Percentiles rank a stretch among this genome's conserved stretches.
Evolutionary conservation across 1,140 invertebrate genomes (phyloP).

Genomic region (Tetragonula clypearis): DNA sequence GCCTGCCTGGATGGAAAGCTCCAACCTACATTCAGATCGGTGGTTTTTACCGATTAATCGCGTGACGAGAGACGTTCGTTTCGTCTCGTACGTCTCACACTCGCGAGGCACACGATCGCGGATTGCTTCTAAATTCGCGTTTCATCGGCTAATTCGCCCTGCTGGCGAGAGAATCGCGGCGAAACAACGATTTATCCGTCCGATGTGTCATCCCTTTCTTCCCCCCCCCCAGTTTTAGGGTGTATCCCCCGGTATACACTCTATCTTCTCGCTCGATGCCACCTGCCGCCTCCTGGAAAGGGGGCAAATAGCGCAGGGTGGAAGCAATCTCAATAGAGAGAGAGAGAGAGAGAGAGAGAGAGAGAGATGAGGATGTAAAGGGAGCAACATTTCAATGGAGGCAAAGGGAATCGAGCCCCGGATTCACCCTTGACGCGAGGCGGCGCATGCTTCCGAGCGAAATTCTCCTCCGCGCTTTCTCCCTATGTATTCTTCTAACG

Average conservation of each 20-base stretch:
- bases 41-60: too few species aligned
- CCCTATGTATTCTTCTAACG: background rate
- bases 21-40: too few species aligned
- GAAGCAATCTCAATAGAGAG: slow-evolving; percentile 16
- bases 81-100: too few species aligned
- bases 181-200: slow-evolving; percentile 31
- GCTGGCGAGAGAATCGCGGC: too few species aligned
- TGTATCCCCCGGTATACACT: background rate
- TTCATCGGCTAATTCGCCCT: too few species aligned
- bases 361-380: slow-evolving; percentile 30
- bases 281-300: slow-evolving; percentile 37
- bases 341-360: too few species aligned
- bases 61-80: too few species aligned
- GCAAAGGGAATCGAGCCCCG: slow-evolving; percentile 45
- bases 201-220: background rate
- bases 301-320: slow-evolving; percentile 38
- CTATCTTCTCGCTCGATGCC: slow-evolving; percentile 12
- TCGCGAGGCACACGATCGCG: too few species aligned
- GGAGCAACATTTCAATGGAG: slow-evolving; percentile 43
- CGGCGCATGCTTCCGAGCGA: slow-evolving; percentile 43
- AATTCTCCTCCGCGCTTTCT: slow-evolving; percentile 17
- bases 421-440: slow-evolving; percentile 33
- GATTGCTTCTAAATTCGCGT: too few species aligned
- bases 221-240: slow-evolving; percentile 5
- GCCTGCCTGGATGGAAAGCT: too few species aligned